Evolutionary conservation across 2,113 vertebrate genomes (phyloP).

Genomic region (Capreolus pygargus): DNA sequence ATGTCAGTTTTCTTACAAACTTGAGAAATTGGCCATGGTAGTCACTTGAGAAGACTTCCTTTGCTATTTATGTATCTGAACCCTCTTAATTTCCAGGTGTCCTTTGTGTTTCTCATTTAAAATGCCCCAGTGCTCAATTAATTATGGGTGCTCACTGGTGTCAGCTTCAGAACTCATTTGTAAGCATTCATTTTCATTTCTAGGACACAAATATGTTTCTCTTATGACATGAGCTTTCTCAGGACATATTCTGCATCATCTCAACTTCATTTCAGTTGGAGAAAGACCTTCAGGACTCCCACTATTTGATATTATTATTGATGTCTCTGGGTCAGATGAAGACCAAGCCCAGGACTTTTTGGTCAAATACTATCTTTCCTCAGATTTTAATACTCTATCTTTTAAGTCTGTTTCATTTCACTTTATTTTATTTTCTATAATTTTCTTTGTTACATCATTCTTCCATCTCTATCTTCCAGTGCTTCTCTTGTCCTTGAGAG

Average conservation of each 20-base stretch:
- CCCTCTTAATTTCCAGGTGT: neutral
- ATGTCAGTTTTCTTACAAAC: neutral
- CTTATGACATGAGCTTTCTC: neutral
- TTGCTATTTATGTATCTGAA: neutral
- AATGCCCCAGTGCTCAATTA: neutral
- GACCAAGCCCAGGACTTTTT: neutral
- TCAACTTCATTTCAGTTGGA: neutral
- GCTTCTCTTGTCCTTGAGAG: neutral
- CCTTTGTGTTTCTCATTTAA: neutral
- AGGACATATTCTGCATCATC: neutral
- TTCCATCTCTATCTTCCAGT: neutral
- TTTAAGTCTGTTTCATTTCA: neutral
- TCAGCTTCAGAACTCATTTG: neutral
- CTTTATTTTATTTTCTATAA: neutral
- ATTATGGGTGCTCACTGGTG: neutral
- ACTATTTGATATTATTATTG: neutral
- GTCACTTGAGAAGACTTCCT: neutral
- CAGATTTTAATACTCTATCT: neutral
- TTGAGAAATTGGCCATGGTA: neutral
- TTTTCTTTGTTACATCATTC: neutral
- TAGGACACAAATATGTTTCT: neutral
- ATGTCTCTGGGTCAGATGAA: neutral
- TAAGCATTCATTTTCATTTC: neutral
- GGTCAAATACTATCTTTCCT: neutral
- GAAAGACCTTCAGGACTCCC: neutral